Base-by-base conservation (phyloP, 1,140 invertebrate genomes). In the Panagrolaimus sp. region DNA sequence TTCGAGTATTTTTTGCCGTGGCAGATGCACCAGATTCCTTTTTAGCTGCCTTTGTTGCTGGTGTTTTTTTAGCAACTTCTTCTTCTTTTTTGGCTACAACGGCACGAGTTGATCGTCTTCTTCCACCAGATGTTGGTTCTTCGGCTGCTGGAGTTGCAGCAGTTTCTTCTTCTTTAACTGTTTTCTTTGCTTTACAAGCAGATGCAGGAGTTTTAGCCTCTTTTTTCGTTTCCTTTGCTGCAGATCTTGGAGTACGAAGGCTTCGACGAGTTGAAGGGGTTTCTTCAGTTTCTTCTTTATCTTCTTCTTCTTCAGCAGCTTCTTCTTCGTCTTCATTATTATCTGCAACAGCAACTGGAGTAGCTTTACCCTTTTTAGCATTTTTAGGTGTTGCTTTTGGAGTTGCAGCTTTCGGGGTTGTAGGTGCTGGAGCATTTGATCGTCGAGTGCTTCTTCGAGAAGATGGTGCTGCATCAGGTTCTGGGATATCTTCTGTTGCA, bases 1-100 rank as follows among this genome's bases (percentile, higher is more conserved):
- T 11, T 31, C 23, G 14, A 13, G 64, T 7, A 8, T 71, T 53
- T 25, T 66, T 62, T n/a, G 9, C 42, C 7, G 25, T 9, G 47
- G 70, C 42, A 38, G 31, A 8, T 20, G 48, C 48, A n/a, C n/a
- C n/a, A 20, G 64, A 67, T 25, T 25, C 5, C 27, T 69, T 45
- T 11, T 67, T 9, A n/a, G 13, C 31, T 31, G n/a, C 27, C 38
- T 70, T 23, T n/a, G n/a, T n/a, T 48, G 20, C 51, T 38, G 25
- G 20, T 2, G 51, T 11, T 0, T 14, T 8, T 57, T 57, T 27
- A 66, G 11, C 43, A n/a, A n/a, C n/a, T n/a, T n/a, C n/a, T 66
- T 47, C 44, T 20, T 53, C 65, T 14, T 23, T 23, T 9, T 16
- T 65, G 13, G 11, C 31, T 62, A 23, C 44, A 23, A 23, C 25